phyloP scores from a whole-genome alignment of 2,888 invertebrate genomes.

The Stenotaenia linearis region DNA sequence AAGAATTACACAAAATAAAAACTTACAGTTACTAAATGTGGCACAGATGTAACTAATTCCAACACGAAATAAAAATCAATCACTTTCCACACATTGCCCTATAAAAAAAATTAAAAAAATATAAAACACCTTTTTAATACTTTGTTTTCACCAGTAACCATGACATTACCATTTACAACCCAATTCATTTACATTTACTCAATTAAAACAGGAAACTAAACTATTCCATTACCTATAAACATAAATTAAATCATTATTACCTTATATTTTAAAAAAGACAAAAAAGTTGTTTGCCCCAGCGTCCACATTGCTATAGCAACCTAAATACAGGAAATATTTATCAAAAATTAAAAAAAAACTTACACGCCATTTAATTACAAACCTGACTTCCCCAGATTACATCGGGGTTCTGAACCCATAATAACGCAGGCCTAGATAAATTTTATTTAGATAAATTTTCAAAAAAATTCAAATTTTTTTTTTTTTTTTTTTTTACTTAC shows the following conservation, averaged over 20 bases:
- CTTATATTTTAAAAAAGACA: slow-evolving; percentile 1
- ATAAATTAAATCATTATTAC: not conserved
- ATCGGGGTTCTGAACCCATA: slow-evolving; percentile 11
- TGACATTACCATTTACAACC: too few relatives aligned
- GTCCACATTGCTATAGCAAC: slow-evolving; percentile 15
- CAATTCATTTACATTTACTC: too few relatives aligned
- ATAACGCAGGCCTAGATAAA: slow-evolving; percentile 1
- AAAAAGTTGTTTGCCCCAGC: not conserved
- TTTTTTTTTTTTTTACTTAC: not conserved
- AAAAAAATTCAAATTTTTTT: not conserved
- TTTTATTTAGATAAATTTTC: not conserved
- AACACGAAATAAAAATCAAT: slow-evolving; percentile 90
- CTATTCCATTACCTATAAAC: too few relatives aligned
- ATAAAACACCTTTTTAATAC: not conserved
- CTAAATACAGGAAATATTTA: not conserved
- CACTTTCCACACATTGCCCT: slow-evolving; percentile 96
- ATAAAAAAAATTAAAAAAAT: slow-evolving; percentile 47
- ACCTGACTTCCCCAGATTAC: slow-evolving; percentile 24
- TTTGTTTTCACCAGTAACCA: not conserved
- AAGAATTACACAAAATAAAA: too few relatives aligned
- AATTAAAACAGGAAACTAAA: too few relatives aligned
- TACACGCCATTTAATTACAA: not conserved
- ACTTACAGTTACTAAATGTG: slow-evolving; percentile 85
- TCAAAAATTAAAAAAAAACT: not conserved
- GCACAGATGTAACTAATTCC: slow-evolving; percentile 92